phyloP scores from a whole-genome alignment of 37 sponge, comb jelly and placozoan species.

The Crambe crambe region DNA sequence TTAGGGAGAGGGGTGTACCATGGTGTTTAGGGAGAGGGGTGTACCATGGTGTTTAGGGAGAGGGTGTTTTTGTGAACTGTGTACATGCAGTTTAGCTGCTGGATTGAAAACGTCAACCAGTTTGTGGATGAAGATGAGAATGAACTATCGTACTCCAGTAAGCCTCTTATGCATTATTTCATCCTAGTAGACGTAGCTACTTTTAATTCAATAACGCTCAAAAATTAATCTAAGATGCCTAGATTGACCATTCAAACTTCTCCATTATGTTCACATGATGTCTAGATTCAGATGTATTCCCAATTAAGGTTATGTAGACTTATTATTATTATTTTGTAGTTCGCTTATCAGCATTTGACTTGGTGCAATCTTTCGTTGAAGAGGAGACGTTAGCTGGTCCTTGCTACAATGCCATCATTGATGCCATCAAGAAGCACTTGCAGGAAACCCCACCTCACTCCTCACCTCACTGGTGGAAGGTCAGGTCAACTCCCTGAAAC shows the following conservation, averaged over 20 bases:
- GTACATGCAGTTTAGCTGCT: slow-evolving; percentile 1
- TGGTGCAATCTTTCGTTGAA: slow-evolving; percentile 31
- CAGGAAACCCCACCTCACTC: slow-evolving; percentile 17
- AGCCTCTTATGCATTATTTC: background rate
- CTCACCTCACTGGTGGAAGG: slow-evolving; percentile 47
- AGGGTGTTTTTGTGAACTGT: background rate
- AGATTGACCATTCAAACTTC: background rate
- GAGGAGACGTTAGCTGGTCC: background rate
- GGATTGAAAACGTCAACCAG: slow-evolving; percentile 50
- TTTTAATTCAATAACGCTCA: background rate
- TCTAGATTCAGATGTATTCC: background rate
- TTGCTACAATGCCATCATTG: slow-evolving; percentile 23
- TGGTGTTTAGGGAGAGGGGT: background rate
- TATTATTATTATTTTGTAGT: slow-evolving; percentile 8
- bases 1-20: background rate
- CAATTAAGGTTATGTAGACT: background rate
- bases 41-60: background rate
- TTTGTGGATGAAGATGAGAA: slow-evolving; percentile 78
- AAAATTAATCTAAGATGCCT: too few species aligned
- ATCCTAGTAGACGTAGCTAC: too few species aligned
- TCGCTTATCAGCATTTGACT: slow-evolving; percentile 56
- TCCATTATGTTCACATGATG: too few species aligned
- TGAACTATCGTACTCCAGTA: slow-evolving; percentile 52
- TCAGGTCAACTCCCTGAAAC: background rate
- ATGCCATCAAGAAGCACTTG: slow-evolving; percentile 53